Base-by-base conservation (phyloP, 2,888 invertebrate genomes). In the Tetragonisca angustula region DNA sequence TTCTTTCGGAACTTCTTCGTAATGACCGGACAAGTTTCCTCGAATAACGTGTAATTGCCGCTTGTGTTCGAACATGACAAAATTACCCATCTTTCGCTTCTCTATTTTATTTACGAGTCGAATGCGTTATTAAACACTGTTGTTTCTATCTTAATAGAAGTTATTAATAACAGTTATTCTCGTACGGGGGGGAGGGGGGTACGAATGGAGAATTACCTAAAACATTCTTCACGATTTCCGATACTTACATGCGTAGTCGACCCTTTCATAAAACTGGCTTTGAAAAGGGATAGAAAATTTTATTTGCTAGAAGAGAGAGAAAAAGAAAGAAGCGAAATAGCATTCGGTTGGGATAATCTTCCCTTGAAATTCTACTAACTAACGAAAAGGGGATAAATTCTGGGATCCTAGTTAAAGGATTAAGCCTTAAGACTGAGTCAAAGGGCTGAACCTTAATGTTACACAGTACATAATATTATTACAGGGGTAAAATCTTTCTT, bases 291-390 rank as follows among this genome's bases (percentile, higher is more conserved):
- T n/a, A 61, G 21, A 49, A 43, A 43, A 43, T 43, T 11, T 9
- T 43, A 43, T 43, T 43, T 43, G 43, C 43, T 2, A 9, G 43
- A 43, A 6, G 9, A 36, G 1, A 43, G 9, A 43, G 9, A 43
- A 43, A 1, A 11, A 9, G 9, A 43, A 9, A 27, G 2, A 27
- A 27, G 2, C 27, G 11, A 43, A 32, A 32, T 52, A 21, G 64
- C 43, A 19, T 52, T 69, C 70, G n/a, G 11, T 62, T 19, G 61
- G 71, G 71, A 81, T 83, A 83, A 82, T 79, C 81, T 75, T 62
- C n/a, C 24, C 24, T 62, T 68, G 50, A 24, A 64, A 49, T 61
- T 49, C 50, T 27, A 13, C 59, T 32, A 75, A 61, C 59, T 27
- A 81, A 27, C 27, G 0, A 27, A 27, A 43, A 43, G 32, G 32